phyloP scores from a whole-genome alignment of 23 tunicate genomes.

The Phallusia fumigata region DNA sequence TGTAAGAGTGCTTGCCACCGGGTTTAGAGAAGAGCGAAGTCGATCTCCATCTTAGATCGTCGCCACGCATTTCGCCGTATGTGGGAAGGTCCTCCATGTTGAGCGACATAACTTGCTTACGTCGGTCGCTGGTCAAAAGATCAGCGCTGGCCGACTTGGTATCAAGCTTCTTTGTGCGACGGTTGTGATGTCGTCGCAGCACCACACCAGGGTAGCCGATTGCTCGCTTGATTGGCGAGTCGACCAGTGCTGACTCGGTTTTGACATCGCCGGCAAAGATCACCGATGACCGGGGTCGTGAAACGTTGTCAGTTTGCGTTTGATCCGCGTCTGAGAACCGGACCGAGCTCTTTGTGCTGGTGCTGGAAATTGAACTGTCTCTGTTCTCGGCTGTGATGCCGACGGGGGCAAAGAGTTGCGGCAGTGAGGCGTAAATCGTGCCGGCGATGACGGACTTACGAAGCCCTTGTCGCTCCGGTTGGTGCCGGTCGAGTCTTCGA shows the following conservation, averaged over 20 bases:
- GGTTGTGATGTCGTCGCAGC: slow-evolving; percentile 58
- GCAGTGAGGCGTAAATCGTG: neutral
- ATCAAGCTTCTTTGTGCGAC: slow-evolving; percentile 12
- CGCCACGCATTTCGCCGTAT: slow-evolving; percentile 49
- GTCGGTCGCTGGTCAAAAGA: slow-evolving; percentile 22
- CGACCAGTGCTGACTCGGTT: slow-evolving; percentile 14
- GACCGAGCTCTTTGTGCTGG: slow-evolving; percentile 3
- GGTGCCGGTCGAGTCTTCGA: neutral
- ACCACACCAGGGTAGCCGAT: slow-evolving; percentile 81
- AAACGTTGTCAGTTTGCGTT: neutral
- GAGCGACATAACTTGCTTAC: slow-evolving; percentile 69
- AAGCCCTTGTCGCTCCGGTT: neutral
- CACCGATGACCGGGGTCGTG: slow-evolving; percentile 3
- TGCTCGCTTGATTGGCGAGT: slow-evolving; percentile 66
- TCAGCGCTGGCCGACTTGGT: slow-evolving; percentile 31
- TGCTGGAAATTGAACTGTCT: neutral
- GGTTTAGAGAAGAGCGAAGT: neutral
- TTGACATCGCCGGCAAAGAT: neutral
- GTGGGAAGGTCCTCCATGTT: slow-evolving; percentile 87
- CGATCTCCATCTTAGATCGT: slow-evolving; percentile 23
- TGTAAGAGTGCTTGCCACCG: slow-evolving; percentile 1
- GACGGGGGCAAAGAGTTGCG: neutral
- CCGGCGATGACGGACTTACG: neutral
- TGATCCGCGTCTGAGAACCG: neutral
- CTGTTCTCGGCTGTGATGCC: neutral